A percentile compares a stretch with the other conserved stretches of the same genome.
Evolutionary conservation across 2,113 vertebrate species (phyloP).

Genomic region (Pollachius pollachius): DNA sequence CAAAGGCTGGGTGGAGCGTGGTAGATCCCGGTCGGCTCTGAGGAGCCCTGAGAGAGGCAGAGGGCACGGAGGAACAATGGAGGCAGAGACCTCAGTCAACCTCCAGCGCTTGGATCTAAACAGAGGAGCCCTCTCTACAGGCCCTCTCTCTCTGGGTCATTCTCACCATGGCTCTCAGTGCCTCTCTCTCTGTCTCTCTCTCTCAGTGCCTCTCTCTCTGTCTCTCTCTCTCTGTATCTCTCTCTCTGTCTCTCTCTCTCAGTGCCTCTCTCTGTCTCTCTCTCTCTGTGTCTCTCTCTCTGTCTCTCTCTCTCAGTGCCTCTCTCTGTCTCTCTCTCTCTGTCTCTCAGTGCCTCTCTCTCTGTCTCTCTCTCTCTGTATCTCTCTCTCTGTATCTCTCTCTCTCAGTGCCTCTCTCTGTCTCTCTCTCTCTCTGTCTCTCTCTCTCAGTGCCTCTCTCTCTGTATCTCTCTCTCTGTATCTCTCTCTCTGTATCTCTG

Average conservation of each 20-base stretch:
- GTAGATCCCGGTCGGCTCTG: neutral
- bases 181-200: slow-evolving; percentile 50
- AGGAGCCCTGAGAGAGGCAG: neutral
- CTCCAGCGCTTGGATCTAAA: too few species aligned
- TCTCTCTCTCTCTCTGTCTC: too few species aligned
- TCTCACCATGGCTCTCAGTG: slow-evolving; percentile 46
- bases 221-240: slow-evolving; percentile 62
- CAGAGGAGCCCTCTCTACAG: too few species aligned
- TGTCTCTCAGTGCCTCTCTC: too few species aligned
- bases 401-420: too few species aligned
- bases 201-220: slow-evolving; percentile 54
- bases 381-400: too few species aligned
- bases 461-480: too few species aligned
- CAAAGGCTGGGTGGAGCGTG: neutral
- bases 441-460: too few species aligned
- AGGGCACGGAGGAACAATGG: neutral
- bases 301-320: slow-evolving; percentile 66
- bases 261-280: slow-evolving; percentile 3
- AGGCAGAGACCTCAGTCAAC: too few species aligned
- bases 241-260: neutral
- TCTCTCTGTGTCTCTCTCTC: slow-evolving; percentile 41
- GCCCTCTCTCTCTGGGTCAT: neutral
- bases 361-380: too few species aligned
- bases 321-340: slow-evolving; percentile 50
- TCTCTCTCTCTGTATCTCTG: too few species aligned